These are phyloP conservation scores for Copidosoma floridanum DNA, from an alignment of 1,140 invertebrate genomes.

Conservation along the genomic window DNA sequence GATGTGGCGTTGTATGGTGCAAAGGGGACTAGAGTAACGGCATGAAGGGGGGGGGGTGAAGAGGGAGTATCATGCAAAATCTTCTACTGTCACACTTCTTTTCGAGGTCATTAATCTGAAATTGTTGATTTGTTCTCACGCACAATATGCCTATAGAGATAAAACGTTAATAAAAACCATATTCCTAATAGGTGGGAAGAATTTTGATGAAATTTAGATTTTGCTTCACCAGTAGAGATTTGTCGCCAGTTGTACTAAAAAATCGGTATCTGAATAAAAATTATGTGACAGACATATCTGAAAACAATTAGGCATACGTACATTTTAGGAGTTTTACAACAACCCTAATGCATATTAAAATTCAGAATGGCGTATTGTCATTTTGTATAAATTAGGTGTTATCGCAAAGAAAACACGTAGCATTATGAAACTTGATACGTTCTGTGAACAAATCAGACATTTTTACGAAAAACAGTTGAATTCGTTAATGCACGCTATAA, in stretches of 20 bases:
- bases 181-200: slow-evolving; percentile 4
- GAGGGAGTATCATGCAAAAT: no score
- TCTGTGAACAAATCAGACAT: slow-evolving; percentile 11
- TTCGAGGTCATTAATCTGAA: no score
- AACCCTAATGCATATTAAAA: slow-evolving; percentile 10
- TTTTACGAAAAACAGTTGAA: slow-evolving; percentile 41
- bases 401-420: slow-evolving; percentile 28
- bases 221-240: slow-evolving; percentile 9
- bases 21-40: no score
- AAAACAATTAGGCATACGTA: not conserved
- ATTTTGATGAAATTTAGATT: slow-evolving; percentile 11
- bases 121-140: no score
- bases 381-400: slow-evolving; percentile 8
- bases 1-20: no score
- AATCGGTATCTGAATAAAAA: not conserved
- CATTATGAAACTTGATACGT: slow-evolving; percentile 2
- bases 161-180: no score
- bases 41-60: no score
- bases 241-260: slow-evolving; percentile 7
- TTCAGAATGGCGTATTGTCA: slow-evolving; percentile 13
- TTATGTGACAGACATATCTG: not conserved
- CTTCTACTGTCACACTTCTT: no score
- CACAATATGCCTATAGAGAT: no score
- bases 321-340: slow-evolving; percentile 14
- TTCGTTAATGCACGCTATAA: slow-evolving; percentile 18